Conservation (phyloP, 2,797 vertebrate genomes). For the Poeciliopsis paucimaculata region DNA sequence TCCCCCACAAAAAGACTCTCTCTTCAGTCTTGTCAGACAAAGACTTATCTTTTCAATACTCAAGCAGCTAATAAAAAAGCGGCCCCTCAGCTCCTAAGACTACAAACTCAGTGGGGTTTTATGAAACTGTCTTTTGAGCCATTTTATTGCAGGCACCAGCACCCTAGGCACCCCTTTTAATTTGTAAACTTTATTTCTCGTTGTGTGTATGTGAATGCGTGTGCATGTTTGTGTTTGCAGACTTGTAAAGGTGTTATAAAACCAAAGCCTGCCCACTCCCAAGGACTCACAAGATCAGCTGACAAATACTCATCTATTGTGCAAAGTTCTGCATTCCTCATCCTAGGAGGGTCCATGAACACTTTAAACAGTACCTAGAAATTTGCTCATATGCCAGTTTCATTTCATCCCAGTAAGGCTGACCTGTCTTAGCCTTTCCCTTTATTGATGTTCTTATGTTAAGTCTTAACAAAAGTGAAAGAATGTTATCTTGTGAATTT, state of each 20-base stretch:
- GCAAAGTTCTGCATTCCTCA: not conserved
- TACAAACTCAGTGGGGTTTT: slow-evolving; percentile 22
- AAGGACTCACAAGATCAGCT: not conserved
- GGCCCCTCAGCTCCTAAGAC: slow-evolving; percentile 15
- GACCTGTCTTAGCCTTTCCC: not conserved
- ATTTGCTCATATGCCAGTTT: not conserved
- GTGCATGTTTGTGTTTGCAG: slow-evolving; percentile 1
- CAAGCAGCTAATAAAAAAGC: slow-evolving; percentile 28
- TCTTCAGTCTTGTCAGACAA: slow-evolving; percentile 22
- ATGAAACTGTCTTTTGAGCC: slow-evolving; percentile 26
- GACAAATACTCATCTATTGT: slow-evolving; percentile 7
- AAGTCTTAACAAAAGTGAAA: not conserved
- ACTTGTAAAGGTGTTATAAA: slow-evolving; percentile 22
- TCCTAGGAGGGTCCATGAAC: not conserved
- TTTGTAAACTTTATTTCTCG: slow-evolving; percentile 25
- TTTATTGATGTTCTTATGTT: not conserved
- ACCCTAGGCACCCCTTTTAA: slow-evolving; percentile 1
- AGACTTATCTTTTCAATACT: slow-evolving; percentile 37
- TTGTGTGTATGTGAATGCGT: not conserved
- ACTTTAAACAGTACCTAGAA: not conserved
- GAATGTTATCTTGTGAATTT: not conserved
- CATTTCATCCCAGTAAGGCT: not conserved
- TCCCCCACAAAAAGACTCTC: not conserved
- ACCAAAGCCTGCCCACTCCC: not conserved
- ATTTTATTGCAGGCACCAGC: slow-evolving; percentile 11